Percentiles rank a stretch among this genome's conserved stretches.
phyloP scores from a whole-genome alignment of 2,113 vertebrate genomes.

The Nothoprocta perdicaria region DNA sequence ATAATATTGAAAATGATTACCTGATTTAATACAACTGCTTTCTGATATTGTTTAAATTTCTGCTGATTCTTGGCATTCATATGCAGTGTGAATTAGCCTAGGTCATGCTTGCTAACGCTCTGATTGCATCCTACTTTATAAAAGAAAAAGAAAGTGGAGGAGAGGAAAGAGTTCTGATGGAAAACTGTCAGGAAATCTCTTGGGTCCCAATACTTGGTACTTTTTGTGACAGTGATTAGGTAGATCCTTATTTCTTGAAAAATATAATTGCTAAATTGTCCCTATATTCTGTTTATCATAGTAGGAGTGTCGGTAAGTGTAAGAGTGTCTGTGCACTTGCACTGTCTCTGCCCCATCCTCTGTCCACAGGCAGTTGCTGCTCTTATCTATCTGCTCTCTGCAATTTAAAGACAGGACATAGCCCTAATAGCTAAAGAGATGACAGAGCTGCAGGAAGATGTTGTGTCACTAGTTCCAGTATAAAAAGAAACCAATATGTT shows the following conservation, averaged over 20 bases:
- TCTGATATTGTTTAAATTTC: background rate
- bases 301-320: background rate
- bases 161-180: background rate
- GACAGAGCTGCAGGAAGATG: background rate
- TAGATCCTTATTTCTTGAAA: background rate
- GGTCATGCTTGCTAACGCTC: background rate
- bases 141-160: background rate
- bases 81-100: background rate
- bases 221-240: background rate
- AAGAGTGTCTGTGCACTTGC: background rate
- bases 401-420: background rate
- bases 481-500: constrained; percentile 23
- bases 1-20: background rate
- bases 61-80: background rate
- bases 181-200: background rate
- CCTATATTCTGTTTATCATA: background rate
- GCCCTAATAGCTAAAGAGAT: too few relatives aligned
- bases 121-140: background rate
- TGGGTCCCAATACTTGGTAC: background rate
- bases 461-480: background rate
- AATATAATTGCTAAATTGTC: background rate
- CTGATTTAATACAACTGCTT: background rate
- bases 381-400: background rate
- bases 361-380: background rate
- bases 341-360: background rate